These are phyloP conservation scores for Sebastes steindachneri DNA, from an alignment of 2,797 vertebrate genomes.

Conservation along the genomic window DNA sequence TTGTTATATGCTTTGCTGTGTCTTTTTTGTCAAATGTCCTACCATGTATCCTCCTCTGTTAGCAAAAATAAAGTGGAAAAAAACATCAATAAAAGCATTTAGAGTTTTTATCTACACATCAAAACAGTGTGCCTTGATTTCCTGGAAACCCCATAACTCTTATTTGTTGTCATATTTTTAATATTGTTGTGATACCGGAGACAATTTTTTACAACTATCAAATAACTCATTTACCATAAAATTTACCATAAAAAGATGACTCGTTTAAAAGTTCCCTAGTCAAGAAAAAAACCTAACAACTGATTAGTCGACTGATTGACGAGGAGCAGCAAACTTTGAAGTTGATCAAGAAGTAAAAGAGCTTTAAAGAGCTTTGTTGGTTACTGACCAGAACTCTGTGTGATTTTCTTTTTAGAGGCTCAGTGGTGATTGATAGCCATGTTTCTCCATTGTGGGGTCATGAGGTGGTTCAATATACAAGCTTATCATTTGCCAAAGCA, in stretches of 20 bases:
- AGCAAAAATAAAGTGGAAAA: neutral
- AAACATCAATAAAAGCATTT: neutral
- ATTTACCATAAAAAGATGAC: neutral
- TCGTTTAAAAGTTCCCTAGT: neutral
- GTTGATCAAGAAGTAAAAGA: neutral
- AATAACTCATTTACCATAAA: neutral
- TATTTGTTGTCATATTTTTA: neutral
- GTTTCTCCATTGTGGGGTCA: neutral
- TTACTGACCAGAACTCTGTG: neutral
- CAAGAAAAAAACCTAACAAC: neutral
- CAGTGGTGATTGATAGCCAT: neutral
- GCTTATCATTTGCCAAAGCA: neutral
- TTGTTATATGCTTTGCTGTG: neutral
- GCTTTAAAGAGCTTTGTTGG: neutral
- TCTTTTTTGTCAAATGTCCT: neutral
- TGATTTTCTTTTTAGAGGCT: neutral
- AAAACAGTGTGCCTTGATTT: neutral
- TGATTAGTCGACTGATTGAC: neutral
- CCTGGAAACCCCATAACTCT: neutral
- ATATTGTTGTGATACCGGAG: neutral
- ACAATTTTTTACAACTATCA: neutral
- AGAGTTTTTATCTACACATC: neutral
- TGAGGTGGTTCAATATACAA: neutral
- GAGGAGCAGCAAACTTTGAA: neutral
- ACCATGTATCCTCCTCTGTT: neutral